Evolutionary conservation across 2,797 vertebrate species (phyloP), one percentile per base, ranked within the genome.

Genomic region (Triplophysa yarkandensis): DNA sequence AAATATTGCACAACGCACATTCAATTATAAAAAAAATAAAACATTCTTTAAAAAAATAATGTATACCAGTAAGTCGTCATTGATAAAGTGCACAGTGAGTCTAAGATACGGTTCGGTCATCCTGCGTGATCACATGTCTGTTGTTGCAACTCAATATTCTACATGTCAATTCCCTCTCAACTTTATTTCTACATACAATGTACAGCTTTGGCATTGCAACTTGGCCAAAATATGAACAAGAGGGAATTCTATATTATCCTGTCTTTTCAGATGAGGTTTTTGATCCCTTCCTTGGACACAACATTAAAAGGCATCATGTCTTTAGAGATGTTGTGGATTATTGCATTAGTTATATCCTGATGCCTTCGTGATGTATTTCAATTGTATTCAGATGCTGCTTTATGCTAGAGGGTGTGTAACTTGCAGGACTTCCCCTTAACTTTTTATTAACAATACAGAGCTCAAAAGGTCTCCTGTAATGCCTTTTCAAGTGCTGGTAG

Each of bases 151-250:
- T 5, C 19, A 61, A 61, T 19, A 61, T 32, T 61, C 58, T 6
- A 55, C 14, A 6, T 54, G 32, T 34, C 5, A 68, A 25, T 52
- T 55, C 43, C 2, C 6, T 25, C 50, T 54, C 32, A 25, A 39
- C 28, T 39, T 41, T 54, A 17, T 27, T 54, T 32, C 32, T 54
- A 36, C 28, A 36, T 34, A n/a, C 28, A 39, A 39, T 11, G 11
- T 39, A 67, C 43, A 52, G 17, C 21, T 66, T 1, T 48, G 43
- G 27, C 17, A 66, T 21, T 19, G 25, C 64, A 27, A 27, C 44
- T 67, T n/a, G 46, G 19, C 60, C 39, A 28, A 62, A 62, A 19
- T 62, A 62, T n/a, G 30, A 39, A 14, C 60, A 17, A 19, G 34
- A 62, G 14, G 60, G 60, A 62, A 62, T 14, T 11, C 10, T n/a